These are phyloP conservation scores for Sclerurus mexicanus DNA, from an alignment of 2,113 vertebrate species.

Conservation along the genomic window DNA sequence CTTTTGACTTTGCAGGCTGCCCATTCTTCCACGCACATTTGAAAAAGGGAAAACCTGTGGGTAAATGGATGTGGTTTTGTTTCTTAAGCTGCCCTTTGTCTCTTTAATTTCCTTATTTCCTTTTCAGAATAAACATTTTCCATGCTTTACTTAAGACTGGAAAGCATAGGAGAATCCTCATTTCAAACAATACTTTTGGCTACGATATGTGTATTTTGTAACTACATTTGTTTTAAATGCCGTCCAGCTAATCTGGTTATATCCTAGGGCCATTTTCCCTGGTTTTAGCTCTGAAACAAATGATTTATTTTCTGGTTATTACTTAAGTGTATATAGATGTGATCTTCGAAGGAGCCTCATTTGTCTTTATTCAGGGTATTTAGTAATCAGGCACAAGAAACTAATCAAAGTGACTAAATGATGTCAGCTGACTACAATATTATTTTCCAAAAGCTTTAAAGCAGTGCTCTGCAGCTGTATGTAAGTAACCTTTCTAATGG, in stretches of 20 bases:
- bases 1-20: neutral
- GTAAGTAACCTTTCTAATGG: neutral
- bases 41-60: neutral
- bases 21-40: accelerated
- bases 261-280: conserved; percentile 1
- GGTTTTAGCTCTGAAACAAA: conserved; percentile 16
- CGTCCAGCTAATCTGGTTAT: conserved; percentile 4
- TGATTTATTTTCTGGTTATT: conserved; percentile 37
- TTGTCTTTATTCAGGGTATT: conserved; percentile 36
- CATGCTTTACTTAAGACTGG: neutral
- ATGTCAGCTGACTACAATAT: conserved; percentile 12
- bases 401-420: conserved; percentile 45
- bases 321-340: neutral
- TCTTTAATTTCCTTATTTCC: conserved; percentile 16
- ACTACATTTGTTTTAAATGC: conserved; percentile 37
- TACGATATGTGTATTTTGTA: neutral
- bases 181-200: conserved; percentile 45
- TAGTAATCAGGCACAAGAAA: neutral
- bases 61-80: conserved; percentile 41
- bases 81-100: conserved; percentile 12
- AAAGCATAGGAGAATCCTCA: neutral
- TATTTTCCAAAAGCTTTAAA: conserved; percentile 1
- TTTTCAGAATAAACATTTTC: conserved; percentile 24
- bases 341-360: neutral
- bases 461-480: conserved; percentile 2